These are phyloP conservation scores for Cyrtonyx montezumae DNA, from an alignment of 2,113 vertebrate genomes.

Conservation along the genomic window DNA sequence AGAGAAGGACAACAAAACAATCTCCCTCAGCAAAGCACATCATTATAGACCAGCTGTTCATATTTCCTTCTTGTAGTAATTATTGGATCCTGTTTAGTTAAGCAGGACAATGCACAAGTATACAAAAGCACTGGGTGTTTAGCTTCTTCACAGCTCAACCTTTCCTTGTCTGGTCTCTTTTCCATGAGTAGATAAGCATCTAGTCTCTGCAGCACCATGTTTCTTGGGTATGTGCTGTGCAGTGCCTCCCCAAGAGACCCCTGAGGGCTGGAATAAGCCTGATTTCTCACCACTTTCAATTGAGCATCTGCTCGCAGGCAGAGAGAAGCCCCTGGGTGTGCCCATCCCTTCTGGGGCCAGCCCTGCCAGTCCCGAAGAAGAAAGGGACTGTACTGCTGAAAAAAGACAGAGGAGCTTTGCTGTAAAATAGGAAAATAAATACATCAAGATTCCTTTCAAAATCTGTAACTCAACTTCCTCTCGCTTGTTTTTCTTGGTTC, in stretches of 20 bases:
- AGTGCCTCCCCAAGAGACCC: background rate
- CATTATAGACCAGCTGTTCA: background rate
- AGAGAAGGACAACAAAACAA: background rate
- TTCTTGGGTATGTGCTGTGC: background rate
- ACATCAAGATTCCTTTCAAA: constrained; percentile 59
- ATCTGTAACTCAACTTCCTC: constrained; percentile 19
- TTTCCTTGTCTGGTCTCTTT: background rate
- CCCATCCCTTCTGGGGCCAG: background rate
- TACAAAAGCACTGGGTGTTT: constrained; percentile 22
- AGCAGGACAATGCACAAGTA: background rate
- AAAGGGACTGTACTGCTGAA: constrained; percentile 8
- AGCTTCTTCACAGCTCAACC: constrained; percentile 37
- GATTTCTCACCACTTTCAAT: background rate
- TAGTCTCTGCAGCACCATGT: background rate
- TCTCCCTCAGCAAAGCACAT: background rate
- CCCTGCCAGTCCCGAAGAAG: constrained; percentile 1
- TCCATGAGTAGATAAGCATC: fast-evolving
- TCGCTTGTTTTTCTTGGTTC: constrained; percentile 57
- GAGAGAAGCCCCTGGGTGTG: background rate
- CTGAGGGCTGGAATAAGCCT: fast-evolving
- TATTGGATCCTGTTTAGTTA: constrained; percentile 48
- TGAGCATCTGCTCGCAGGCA: background rate
- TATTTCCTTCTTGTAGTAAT: background rate
- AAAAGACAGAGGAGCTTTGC: constrained; percentile 47
- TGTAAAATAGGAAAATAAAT: constrained; percentile 57